Evolutionary conservation across 2,797 vertebrate genomes (phyloP).

Genomic region (Lates japonicus): DNA sequence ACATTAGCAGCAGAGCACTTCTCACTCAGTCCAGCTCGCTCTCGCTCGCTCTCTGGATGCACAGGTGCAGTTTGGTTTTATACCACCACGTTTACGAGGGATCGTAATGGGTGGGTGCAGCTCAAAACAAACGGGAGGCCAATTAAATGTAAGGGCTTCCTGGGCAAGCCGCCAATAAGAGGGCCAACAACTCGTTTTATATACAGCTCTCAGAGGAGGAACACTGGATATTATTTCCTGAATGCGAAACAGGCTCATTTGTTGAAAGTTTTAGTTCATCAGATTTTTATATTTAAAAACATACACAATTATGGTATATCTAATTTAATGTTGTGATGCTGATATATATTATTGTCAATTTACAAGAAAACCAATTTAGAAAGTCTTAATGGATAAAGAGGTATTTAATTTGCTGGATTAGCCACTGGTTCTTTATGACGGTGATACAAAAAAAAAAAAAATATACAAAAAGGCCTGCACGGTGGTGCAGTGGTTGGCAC

Average conservation of each 20-base stretch:
- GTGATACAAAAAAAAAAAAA: no score
- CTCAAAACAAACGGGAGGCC: constrained; percentile 64
- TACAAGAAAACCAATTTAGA: neutral
- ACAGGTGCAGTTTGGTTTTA: constrained; percentile 59
- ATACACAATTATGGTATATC: neutral
- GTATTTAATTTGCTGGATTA: neutral
- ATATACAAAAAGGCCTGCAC: no score
- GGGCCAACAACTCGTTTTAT: constrained; percentile 53
- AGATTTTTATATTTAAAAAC: neutral
- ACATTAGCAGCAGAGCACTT: constrained; percentile 45
- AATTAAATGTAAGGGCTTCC: constrained; percentile 66
- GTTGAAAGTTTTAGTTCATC: constrained; percentile 7
- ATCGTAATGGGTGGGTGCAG: constrained; percentile 62
- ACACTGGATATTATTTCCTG: constrained; percentile 16
- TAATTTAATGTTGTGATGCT: neutral
- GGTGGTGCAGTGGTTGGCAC: no score
- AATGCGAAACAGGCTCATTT: constrained; percentile 14
- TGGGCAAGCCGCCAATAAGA: constrained; percentile 52
- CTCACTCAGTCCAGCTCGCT: neutral
- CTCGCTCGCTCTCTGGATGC: neutral
- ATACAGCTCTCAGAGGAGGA: constrained; percentile 34
- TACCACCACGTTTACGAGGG: constrained; percentile 57
- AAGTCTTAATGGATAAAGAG: neutral
- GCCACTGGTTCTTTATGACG: no score
- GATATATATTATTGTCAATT: neutral